Evolutionary conservation across 2,888 invertebrate species (phyloP), one percentile per base, ranked within the genome.

Genomic region (Chrysolina oricalcia): DNA sequence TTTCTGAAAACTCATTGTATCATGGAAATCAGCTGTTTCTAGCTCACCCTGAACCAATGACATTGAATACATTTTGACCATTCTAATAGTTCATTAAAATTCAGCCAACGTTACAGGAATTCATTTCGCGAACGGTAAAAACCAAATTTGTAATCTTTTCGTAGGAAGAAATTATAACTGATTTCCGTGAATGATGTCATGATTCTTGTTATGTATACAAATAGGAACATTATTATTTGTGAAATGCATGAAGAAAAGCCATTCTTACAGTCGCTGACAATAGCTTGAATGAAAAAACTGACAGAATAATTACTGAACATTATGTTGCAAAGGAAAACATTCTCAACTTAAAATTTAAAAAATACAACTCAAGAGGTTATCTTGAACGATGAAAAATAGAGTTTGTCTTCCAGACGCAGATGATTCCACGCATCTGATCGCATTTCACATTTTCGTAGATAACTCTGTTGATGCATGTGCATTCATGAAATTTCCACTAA

Each of bases 91-190:
- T 23, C 10, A 53, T 59, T 59, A 27, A 35, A 59, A 59, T 59
- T 59, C 59, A 23, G 6, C 59, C 15, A 13, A n/a, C 56, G 23
- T 59, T 8, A n/a, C n/a, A 15, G 21, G 10, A 59, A 59, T n/a
- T 59, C n/a, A 35, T 35, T 59, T 59, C n/a, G 59, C 59, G n/a
- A 59, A 59, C 59, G 59, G 59, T 59, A 59, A 59, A 59, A 59
- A 23, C 59, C 27, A n/a, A 17, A 27, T 59, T 59, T 23, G 59
- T 35, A 59, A 59, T 35, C 59, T 11, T 59, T 59, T 59, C 35
- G 8, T 23, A 59, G 59, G 59, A 59, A 59, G 27, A 27, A 27
- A 27, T 35, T n/a, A 59, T 59, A 35, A 59, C 27, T 59, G 27
- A 6, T 59, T 59, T 59, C 59, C 59, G 59, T 15, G 27, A 2